phyloP scores from a whole-genome alignment of 2,113 vertebrate species.

The Psammodynastes pulverulentus region DNA sequence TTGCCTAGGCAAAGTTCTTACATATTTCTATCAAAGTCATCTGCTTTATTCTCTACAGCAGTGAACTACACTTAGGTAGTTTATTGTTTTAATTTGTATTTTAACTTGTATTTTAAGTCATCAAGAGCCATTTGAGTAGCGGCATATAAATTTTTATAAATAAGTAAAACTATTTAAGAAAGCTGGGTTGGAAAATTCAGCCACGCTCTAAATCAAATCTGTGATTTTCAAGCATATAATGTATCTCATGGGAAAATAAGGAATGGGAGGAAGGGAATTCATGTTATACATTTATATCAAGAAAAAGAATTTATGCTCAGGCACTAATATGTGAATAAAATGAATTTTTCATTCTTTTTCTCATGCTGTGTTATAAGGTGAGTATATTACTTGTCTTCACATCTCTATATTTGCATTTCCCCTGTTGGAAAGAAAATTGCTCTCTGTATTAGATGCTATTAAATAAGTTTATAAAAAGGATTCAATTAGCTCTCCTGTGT shows the following conservation, averaged over 20 bases:
- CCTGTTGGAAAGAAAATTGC: slow-evolving; percentile 21
- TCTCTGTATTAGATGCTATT: slow-evolving; percentile 20
- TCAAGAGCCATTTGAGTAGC: background rate
- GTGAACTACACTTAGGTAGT: background rate
- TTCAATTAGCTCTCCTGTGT: slow-evolving; percentile 33
- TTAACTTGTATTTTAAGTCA: background rate
- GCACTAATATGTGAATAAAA: background rate
- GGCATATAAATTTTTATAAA: background rate
- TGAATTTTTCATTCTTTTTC: background rate
- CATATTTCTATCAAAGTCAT: background rate
- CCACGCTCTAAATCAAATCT: background rate
- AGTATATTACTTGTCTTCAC: background rate
- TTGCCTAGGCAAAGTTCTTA: background rate
- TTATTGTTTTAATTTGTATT: background rate
- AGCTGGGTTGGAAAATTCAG: background rate
- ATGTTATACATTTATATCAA: background rate
- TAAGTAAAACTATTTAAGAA: background rate
- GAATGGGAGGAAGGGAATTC: background rate
- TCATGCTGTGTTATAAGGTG: background rate
- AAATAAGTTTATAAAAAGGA: slow-evolving; percentile 26
- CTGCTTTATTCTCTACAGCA: background rate
- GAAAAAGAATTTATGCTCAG: background rate
- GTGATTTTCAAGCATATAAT: background rate
- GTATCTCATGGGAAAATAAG: background rate
- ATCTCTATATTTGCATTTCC: slow-evolving; percentile 19